Base-by-base conservation (phyloP, 2,797 vertebrate species). In the Argentina silus region DNA sequence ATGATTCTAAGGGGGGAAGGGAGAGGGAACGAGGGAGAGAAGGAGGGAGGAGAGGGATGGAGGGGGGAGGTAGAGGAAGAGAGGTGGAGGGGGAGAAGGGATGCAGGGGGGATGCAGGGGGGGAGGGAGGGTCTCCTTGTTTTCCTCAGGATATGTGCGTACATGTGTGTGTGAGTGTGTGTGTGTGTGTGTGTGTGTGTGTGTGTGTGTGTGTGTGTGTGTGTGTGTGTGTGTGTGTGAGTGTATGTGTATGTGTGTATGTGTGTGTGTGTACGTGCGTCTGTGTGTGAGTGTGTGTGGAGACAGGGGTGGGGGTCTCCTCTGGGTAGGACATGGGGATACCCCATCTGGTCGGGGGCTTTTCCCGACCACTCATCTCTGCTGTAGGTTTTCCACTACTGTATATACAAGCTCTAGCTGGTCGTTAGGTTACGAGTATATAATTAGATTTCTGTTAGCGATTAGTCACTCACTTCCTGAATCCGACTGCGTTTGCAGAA, bases 391-490 rank as follows among this genome's bases (percentile, higher is more conserved):
- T 36, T 36, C 27, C 27, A 36, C 21, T 3, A 11, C 27, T 59
- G 72, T 77, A 78, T 81, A 85, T 75, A 72, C 76, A 77, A 74
- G 80, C 77, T 67, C 47, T 6, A 80, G 78, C 75, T 27, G n/a
- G 69, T 51, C 27, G 77, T 76, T 67, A 45, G 71, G 74, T 78
- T 2, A 63, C 86, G 87, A 87, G 89, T 87, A 88, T 2, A 63
- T 86, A 88, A 87, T 89, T 87, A 88, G 27, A 80, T 2, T 60
- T 60, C 59, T 60, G 86, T 87, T 63, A 87, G 73, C 70, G 87
- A 79, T 91, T 88, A 91, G 87, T 92, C 90, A 90, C 71, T 6
- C 45, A 21, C 68, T 48, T 83, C 78, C 84, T 80, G 69, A 90
- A 91, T 90, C 89, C 90, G 82, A 86, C 27, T 45, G 1, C 15